Evolutionary conservation across 2,888 invertebrate genomes (phyloP), one percentile per base, ranked within the genome.

Genomic region (Neuroscelio doddi): DNA sequence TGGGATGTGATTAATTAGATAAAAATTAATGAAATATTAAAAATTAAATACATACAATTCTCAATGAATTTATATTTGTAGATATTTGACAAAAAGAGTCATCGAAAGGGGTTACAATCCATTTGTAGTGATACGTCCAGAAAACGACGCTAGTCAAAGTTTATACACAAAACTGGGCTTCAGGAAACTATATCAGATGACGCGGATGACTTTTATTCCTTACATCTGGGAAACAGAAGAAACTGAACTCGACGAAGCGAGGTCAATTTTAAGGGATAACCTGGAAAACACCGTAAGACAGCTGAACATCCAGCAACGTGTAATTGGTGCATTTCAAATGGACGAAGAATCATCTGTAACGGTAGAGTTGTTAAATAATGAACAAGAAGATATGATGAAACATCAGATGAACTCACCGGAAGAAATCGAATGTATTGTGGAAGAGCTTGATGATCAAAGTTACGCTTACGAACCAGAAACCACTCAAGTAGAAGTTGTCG

Each of bases 101-200:
- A 89, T 90, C 36, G 89, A 90, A 50, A 88, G 92, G 52, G 92
- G 94, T 69, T 94, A 94, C 85, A 89, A 90, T 77, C 94, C 94
- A 58, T 94, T 93, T 85, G 94, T 94, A 70, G 93, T 94, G 76
- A 94, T 94, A 86, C 88, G 91, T 83, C 94, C 94, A 64, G 93
- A 94, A 85, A 94, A 94, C 85, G 93, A 93, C 85, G 94, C 94
- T 68, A 94, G 94, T 71, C 91, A 92, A 80, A 91, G 91, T 77
- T 89, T 94, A 53, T 94, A 94, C 86, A 90, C 89, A 74, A 94
- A 94, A 84, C 88, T 94, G 78, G 93, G 94, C 78, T 94, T 94
- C 86, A 89, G 89, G 81, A 92, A 90, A 84, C 89, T 91, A 76
- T 94, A 91, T 85, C 90, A 92, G 85, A 93, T 92, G 75, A 92